Conservation (phyloP, 92 coral and sea anemone species). For the Umimayanthus kanabou region DNA sequence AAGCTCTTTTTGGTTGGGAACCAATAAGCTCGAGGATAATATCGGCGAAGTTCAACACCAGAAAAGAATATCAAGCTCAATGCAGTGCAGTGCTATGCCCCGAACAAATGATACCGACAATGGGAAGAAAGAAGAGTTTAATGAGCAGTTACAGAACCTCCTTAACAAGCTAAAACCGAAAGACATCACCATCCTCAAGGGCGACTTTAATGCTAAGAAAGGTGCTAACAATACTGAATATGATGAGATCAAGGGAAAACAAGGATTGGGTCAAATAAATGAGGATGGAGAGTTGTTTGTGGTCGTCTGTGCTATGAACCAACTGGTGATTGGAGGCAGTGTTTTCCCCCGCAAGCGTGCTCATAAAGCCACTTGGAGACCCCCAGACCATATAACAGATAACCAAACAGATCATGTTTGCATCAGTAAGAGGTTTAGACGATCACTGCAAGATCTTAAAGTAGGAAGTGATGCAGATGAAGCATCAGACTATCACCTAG, state of each 20-base stretch:
- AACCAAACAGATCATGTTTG: too few species aligned
- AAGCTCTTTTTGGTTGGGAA: neutral
- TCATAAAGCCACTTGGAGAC: conserved; percentile 20
- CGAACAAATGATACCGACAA: neutral
- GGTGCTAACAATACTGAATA: neutral
- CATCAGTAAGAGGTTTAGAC: too few species aligned
- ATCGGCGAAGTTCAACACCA: neutral
- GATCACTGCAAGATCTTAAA: too few species aligned
- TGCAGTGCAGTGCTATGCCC: neutral
- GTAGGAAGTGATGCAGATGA: conserved; percentile 6
- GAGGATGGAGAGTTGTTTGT: too few species aligned
- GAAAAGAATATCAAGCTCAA: neutral
- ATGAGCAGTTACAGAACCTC: neutral
- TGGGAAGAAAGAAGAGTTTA: too few species aligned
- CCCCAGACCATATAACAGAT: neutral
- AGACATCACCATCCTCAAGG: neutral
- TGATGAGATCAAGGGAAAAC: neutral
- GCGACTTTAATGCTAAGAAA: neutral
- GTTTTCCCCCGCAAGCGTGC: neutral
- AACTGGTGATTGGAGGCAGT: neutral
- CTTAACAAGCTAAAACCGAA: neutral
- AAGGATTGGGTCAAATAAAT: too few species aligned
- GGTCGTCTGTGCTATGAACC: too few species aligned
- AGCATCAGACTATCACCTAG: conserved; percentile 16
- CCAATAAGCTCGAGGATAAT: neutral